Evolutionary conservation across 2,113 vertebrate genomes (phyloP).

Genomic region (Forbesichthys agassizii): DNA sequence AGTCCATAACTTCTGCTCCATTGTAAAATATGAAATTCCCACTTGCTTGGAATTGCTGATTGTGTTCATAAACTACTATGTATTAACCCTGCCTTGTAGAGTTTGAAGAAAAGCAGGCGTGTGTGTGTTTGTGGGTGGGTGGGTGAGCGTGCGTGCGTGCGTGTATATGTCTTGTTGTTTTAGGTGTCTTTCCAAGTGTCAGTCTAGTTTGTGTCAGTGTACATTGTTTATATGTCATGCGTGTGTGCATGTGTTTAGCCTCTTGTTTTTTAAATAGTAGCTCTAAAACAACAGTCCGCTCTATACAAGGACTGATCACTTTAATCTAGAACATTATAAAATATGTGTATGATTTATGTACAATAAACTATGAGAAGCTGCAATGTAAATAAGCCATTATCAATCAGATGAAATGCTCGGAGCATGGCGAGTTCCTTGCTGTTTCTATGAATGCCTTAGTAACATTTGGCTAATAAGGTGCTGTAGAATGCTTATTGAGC

Average conservation of each 20-base stretch:
- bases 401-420: constrained; percentile 65
- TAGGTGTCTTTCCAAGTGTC: neutral
- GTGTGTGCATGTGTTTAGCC: constrained; percentile 24
- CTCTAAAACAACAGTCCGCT: constrained; percentile 66
- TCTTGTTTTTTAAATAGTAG: constrained; percentile 55
- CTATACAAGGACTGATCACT: constrained; percentile 59
- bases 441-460: constrained; percentile 49
- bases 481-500: constrained; percentile 44
- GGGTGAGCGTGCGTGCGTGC: constrained; percentile 18
- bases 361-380: constrained; percentile 65
- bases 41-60: constrained; percentile 59
- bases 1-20: constrained; percentile 65
- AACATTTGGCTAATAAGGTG: constrained; percentile 51
- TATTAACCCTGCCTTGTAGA: constrained; percentile 26
- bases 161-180: neutral
- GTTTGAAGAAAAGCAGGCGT: constrained; percentile 5
- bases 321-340: constrained; percentile 66
- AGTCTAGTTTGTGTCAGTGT: neutral
- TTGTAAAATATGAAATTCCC: constrained; percentile 66
- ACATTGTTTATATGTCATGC: too few species aligned
- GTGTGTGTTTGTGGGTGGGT: constrained; percentile 22
- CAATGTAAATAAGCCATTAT: constrained; percentile 69
- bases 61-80: constrained; percentile 54
- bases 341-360: constrained; percentile 67
- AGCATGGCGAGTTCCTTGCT: constrained; percentile 54